phyloP scores from a whole-genome alignment of 1,140 invertebrate species.

The Reticulitermes speratus region DNA sequence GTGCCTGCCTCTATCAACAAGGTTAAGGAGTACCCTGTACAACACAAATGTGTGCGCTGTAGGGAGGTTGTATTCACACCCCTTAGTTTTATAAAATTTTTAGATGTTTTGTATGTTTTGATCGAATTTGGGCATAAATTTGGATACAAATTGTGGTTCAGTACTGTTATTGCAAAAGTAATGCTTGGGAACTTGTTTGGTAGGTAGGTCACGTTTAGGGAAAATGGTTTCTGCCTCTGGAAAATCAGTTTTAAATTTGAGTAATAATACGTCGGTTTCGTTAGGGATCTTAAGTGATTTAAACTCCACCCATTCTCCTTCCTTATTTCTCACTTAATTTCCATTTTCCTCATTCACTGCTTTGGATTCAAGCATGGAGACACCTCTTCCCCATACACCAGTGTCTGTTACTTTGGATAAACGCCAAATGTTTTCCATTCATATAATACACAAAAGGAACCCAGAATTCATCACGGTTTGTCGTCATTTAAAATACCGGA shows the following conservation, averaged over 20 bases:
- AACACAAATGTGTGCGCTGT: too few species aligned
- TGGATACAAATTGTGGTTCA: neutral
- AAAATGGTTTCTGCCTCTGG: neutral
- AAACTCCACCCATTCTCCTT: neutral
- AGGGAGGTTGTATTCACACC: too few species aligned
- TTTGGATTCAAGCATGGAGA: neutral
- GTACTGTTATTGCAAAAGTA: neutral
- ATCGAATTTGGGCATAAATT: neutral
- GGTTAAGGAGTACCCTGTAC: too few species aligned
- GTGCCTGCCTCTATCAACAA: too few species aligned
- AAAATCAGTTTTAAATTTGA: constrained; percentile 3
- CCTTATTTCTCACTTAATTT: neutral
- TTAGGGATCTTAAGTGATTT: neutral
- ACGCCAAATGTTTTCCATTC: constrained; percentile 8
- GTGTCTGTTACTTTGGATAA: neutral
- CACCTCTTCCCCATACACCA: neutral
- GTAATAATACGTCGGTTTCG: neutral
- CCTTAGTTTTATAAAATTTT: neutral
- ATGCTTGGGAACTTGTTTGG: neutral
- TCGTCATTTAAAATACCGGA: neutral
- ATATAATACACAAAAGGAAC: neutral
- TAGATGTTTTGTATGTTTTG: neutral
- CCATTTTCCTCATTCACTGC: neutral
- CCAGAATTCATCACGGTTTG: neutral
- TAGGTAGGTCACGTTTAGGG: neutral